Conservation (phyloP, 2,113 vertebrate genomes). For the Polypterus bichir region DNA sequence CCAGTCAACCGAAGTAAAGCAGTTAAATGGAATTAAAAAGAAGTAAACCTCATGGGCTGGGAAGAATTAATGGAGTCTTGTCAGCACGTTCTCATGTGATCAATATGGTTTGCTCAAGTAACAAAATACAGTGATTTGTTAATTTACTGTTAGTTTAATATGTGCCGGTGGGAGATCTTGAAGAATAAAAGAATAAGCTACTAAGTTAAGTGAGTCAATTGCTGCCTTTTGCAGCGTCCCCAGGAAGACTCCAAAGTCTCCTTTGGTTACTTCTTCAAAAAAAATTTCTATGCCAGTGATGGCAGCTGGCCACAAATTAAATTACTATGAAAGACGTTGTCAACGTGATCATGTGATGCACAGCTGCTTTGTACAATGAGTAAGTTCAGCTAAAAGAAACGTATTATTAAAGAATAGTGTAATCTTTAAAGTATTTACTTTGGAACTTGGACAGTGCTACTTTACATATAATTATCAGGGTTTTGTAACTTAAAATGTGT, state of each 20-base stretch:
- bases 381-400: no score
- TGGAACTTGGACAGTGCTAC: no score
- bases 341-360: no score
- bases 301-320: no score
- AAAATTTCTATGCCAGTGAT: no score
- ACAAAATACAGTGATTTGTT: background rate
- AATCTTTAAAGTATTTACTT: no score
- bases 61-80: conserved; percentile 6
- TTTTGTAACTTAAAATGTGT: no score
- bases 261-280: no score
- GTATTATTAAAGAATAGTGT: no score
- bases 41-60: background rate
- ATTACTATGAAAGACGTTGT: no score
- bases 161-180: background rate
- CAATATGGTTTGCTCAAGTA: conserved; percentile 4
- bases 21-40: conserved; percentile 6
- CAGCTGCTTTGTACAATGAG: no score
- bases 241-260: background rate
- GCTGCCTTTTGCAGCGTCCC: background rate
- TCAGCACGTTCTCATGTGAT: background rate
- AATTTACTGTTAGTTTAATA: background rate
- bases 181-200: conserved; percentile 1
- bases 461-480: no score
- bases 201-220: background rate
- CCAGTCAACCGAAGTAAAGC: conserved; percentile 1